phyloP scores from a whole-genome alignment of 2,797 vertebrate species.

The Sebastes cheni region DNA sequence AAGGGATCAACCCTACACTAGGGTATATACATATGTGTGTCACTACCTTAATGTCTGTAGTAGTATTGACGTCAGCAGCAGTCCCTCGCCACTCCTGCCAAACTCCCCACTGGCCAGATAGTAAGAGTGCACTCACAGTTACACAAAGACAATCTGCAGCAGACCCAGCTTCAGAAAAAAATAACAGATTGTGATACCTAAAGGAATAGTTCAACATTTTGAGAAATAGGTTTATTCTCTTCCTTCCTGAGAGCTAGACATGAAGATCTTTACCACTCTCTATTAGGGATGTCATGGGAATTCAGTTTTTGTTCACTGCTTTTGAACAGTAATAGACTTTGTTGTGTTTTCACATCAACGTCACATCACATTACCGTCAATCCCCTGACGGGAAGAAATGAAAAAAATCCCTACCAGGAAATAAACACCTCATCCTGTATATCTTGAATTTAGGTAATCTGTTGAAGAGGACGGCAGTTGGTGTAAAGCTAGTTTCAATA shows the following conservation, averaged over 20 bases:
- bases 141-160: constrained; percentile 1
- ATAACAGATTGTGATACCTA: not conserved
- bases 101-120: constrained; percentile 1
- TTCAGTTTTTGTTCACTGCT: too few relatives aligned
- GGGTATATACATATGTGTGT: not conserved
- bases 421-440: not conserved
- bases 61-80: constrained; percentile 40
- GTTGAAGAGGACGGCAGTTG: not conserved
- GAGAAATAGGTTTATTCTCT: too few relatives aligned
- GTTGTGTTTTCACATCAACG: not conserved
- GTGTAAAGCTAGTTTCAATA: not conserved
- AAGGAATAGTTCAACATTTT: not conserved
- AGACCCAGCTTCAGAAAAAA: not conserved
- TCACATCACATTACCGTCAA: not conserved
- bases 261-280: not conserved
- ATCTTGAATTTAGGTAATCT: not conserved
- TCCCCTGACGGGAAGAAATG: not conserved
- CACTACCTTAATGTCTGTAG: not conserved
- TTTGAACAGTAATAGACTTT: too few relatives aligned
- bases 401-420: not conserved
- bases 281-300: too few relatives aligned
- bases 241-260: too few relatives aligned
- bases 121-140: not conserved
- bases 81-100: constrained; percentile 25
- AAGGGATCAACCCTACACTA: constrained; percentile 6